Conservation (phyloP, 2,888 invertebrate species). For the Lasioglossum oenotherae region DNA sequence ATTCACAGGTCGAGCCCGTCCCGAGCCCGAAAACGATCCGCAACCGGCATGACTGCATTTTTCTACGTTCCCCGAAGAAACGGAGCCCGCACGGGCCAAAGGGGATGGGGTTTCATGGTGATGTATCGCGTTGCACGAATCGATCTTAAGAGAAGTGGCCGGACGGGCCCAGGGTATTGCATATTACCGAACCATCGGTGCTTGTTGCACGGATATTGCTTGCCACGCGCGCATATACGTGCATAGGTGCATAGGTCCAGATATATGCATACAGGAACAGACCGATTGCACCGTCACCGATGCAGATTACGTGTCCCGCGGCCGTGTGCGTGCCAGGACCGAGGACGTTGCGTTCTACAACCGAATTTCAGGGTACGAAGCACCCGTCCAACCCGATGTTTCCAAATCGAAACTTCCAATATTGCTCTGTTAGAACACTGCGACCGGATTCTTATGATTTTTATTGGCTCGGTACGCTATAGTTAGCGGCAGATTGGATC, state of each 20-base stretch:
- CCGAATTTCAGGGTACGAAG: conserved; percentile 32
- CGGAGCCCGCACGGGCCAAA: conserved; percentile 48
- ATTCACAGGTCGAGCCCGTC: neutral
- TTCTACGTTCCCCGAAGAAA: conserved; percentile 39
- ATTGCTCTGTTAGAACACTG: conserved; percentile 31
- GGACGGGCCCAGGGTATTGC: conserved; percentile 43
- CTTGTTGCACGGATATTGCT: conserved; percentile 65
- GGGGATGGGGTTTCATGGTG: conserved; percentile 60
- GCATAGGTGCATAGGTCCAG: neutral
- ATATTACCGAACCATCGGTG: conserved; percentile 59
- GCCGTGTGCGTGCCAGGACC: conserved; percentile 1
- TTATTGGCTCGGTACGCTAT: conserved; percentile 4
- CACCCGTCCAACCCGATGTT: conserved; percentile 28
- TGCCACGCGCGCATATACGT: conserved; percentile 15
- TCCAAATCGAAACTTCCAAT: conserved; percentile 35
- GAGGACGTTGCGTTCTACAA: neutral
- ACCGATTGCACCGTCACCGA: neutral
- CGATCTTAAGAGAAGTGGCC: conserved; percentile 49
- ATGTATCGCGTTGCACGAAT: conserved; percentile 62
- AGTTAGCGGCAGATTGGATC: neutral
- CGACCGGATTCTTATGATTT: conserved; percentile 33
- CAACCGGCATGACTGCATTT: conserved; percentile 16
- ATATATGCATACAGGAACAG: neutral
- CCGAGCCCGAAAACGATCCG: conserved; percentile 23
- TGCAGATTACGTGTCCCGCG: neutral